phyloP scores from a whole-genome alignment of 2,888 invertebrate species.

The Idaea aversata region DNA sequence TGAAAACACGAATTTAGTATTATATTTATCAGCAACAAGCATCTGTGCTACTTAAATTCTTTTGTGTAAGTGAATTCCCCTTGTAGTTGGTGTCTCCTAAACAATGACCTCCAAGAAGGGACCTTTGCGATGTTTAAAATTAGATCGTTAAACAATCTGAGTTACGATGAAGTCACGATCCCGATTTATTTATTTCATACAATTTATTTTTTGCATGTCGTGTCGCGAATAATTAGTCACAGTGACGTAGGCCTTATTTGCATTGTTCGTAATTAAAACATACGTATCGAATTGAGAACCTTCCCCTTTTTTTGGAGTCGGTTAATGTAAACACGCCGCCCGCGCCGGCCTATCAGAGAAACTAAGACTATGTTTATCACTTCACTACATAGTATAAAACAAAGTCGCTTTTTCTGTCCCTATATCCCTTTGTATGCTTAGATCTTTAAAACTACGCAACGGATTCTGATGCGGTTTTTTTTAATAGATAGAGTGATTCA shows the following conservation, averaged over 20 bases:
- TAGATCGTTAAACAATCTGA: neutral
- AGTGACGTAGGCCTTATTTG: conserved; percentile 30
- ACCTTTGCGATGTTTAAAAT: neutral
- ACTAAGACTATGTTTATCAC: conserved; percentile 28
- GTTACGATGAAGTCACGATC: neutral
- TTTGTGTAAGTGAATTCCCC: neutral
- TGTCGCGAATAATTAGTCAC: conserved; percentile 24
- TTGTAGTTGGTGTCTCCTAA: neutral
- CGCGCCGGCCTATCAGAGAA: conserved; percentile 29
- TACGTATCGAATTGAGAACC: too few relatives aligned
- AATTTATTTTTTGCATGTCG: conserved; percentile 11
- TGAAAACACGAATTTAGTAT: neutral
- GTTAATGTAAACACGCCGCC: conserved; percentile 15
- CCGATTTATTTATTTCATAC: neutral
- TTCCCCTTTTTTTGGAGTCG: too few relatives aligned
- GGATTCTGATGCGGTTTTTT: too few relatives aligned
- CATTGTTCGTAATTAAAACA: conserved; percentile 18
- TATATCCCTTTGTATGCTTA: too few relatives aligned
- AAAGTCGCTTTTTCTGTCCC: too few relatives aligned
- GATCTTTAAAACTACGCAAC: too few relatives aligned
- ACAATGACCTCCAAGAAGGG: neutral
- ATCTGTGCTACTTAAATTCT: neutral
- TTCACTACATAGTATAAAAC: too few relatives aligned
- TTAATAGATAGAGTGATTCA: too few relatives aligned
- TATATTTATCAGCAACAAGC: neutral